These are phyloP conservation scores for Cataglyphis altisquamis DNA, from an alignment of 2,888 invertebrate genomes.

Conservation along the genomic window DNA sequence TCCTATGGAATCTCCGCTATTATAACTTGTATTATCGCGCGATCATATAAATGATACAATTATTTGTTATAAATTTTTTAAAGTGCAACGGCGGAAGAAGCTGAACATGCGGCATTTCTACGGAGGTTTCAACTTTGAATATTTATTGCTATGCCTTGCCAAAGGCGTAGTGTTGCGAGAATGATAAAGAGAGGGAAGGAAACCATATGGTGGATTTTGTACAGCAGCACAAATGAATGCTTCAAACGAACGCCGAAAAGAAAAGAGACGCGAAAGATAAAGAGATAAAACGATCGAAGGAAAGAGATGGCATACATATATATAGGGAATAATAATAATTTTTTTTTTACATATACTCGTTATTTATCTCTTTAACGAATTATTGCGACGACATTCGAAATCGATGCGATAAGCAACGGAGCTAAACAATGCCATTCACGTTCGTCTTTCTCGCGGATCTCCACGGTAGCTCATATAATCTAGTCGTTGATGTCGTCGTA, in stretches of 20 bases:
- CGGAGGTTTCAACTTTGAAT: constrained; percentile 74
- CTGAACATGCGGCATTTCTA: constrained; percentile 68
- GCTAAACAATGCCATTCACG: constrained; percentile 20
- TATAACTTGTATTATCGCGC: not conserved
- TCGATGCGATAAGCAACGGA: not conserved
- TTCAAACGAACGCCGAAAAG: constrained; percentile 69
- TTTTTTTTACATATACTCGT: not conserved
- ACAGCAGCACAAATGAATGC: constrained; percentile 68
- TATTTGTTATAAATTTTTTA: not conserved
- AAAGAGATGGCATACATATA: constrained; percentile 7
- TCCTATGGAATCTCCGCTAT: not conserved
- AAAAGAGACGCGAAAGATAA: constrained; percentile 27
- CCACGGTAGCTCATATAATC: constrained; percentile 15
- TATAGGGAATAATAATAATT: constrained; percentile 2
- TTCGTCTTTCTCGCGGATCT: not conserved
- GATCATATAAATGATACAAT: constrained; percentile 1
- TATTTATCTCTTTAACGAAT: not conserved
- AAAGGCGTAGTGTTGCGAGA: constrained; percentile 63
- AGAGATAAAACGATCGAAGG: constrained; percentile 1
- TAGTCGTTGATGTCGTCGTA: constrained; percentile 36
- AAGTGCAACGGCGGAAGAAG: constrained; percentile 54
- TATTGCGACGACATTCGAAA: not conserved
- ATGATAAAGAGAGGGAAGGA: constrained; percentile 70
- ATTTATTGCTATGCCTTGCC: constrained; percentile 75
- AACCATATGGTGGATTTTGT: constrained; percentile 78